Base-by-base conservation (phyloP, 2,797 vertebrate genomes). In the Micromesistius poutassou region DNA sequence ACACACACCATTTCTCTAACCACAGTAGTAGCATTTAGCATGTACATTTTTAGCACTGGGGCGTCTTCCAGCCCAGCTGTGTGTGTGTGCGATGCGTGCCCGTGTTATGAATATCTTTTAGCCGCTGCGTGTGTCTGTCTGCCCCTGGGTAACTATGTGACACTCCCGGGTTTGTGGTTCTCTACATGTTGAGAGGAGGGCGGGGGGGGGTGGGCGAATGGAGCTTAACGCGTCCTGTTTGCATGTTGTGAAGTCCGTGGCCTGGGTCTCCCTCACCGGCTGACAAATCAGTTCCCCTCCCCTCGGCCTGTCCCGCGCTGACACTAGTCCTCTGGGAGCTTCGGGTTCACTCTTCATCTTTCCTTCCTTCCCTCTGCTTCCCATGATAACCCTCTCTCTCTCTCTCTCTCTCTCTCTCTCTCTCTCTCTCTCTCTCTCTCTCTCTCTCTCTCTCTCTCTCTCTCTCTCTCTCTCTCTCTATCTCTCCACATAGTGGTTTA, bases 171-270 rank as follows among this genome's bases (percentile, higher is more conserved):
- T 81, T 89, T 90, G 86, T 83, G 89, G 85, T 85, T 88, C 88
- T 88, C 81, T 40, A 0, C 76, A 25, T 68, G 80, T 82, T 72
- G 71, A 74, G 79, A 28, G 62, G n/a, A 28, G n/a, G 62, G n/a
- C 22, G n/a, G 62, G n/a, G 6, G 22, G 55, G n/a, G 55, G 22
- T n/a, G n/a, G n/a, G n/a, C n/a, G 55, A 5, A 8, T 66, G 9
- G 6, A 8, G 5, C 80, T 92, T 92, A 92, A 91, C 89, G 87
- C 80, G 73, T 88, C 80, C 82, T 83, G 82, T 91, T 90, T 90
- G 88, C 84, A 84, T 72, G 73, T 80, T 83, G 82, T 85, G 86
- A 81, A 82, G 86, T 76, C 79, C 22, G 76, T 71, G 42, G 36
- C 25, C 25, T 66, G n/a, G 31, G 68, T 75, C 74, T 77, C 75